Base-by-base conservation (phyloP, 53 echinoderm and acorn worm species). In the Holothuria scabra region DNA sequence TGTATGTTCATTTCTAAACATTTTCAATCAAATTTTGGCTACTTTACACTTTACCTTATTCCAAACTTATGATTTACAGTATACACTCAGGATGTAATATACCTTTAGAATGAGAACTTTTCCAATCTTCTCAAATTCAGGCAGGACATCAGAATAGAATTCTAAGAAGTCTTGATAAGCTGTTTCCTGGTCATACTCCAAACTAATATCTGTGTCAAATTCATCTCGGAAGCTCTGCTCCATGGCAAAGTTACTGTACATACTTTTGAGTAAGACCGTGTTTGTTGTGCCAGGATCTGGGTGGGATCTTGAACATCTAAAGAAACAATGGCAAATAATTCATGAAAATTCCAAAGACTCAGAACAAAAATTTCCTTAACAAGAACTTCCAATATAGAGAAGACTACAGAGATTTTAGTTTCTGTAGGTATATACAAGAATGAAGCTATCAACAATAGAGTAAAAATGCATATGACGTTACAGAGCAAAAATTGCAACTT, bases 31-130 rank as follows among this genome's bases (percentile, higher is more conserved):
- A 41, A 41, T 41, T 41, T 41, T 41, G 41, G 3, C 41, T 41
- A 16, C 18, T 52, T 52, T 52, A 16, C 52, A 52, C 16, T 52
- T 52, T 0, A 16, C 10, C 10, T 52, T 52, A 1, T 52, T 18
- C 16, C 14, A 1, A 52, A 48, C 14, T 16, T 52, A 3, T 1
- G 18, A 1, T 52, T 52, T 52, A n/a, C n/a, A n/a, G n/a, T n/a
- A n/a, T n/a, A n/a, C 18, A 18, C 8, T 52, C 18, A 52, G 41
- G 41, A 52, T 1, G 18, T 2, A 28, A 21, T 74, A 60, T 81
- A 97, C 97, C 97, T 97, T 97, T 46, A 94, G 87, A 65, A 92
- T 92, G 1, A 97, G 70, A 37, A 97, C 89, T 35, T 90, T 84
- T 20, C 97, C 97, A 65, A 87, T 81, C 59, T 88, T 90, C 31